These are phyloP conservation scores for Drosophila yooni DNA, from an alignment of 2,888 invertebrate species.

Conservation along the genomic window DNA sequence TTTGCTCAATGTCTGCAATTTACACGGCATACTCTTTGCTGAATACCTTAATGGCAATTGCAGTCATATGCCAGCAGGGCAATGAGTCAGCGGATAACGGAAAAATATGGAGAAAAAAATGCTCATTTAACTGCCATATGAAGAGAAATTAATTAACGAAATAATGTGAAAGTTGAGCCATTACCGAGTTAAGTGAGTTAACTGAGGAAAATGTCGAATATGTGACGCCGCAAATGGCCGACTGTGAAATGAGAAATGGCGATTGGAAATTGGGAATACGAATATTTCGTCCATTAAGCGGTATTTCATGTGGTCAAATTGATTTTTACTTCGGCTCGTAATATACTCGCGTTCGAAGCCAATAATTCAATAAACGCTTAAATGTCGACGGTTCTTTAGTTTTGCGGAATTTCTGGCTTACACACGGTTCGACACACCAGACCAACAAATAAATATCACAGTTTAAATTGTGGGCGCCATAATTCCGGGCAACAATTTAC, in stretches of 20 bases:
- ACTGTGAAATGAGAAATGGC: constrained; percentile 7
- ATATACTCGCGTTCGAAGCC: constrained; percentile 49
- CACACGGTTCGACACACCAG: background rate
- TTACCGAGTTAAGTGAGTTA: constrained; percentile 48
- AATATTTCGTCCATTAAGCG: constrained; percentile 35
- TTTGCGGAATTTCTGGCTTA: background rate
- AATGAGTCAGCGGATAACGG: constrained; percentile 23
- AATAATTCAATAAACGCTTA: constrained; percentile 42
- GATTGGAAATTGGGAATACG: constrained; percentile 15
- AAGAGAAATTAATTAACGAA: constrained; percentile 74
- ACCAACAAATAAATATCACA: constrained; percentile 18
- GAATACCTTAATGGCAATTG: constrained; percentile 29
- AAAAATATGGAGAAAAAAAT: constrained; percentile 28
- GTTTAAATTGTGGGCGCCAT: constrained; percentile 35
- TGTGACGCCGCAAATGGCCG: constrained; percentile 15
- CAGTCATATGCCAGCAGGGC: constrained; percentile 47
- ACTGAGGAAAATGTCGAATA: constrained; percentile 35
- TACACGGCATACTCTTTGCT: constrained; percentile 10
- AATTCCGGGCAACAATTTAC: constrained; percentile 24
- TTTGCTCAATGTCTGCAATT: background rate
- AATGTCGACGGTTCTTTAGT: constrained; percentile 17
- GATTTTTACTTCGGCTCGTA: constrained; percentile 68
- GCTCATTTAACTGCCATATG: constrained; percentile 64
- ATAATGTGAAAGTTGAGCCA: constrained; percentile 60
- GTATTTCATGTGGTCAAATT: constrained; percentile 54